phyloP scores from a whole-genome alignment of 2,113 vertebrate genomes.

The Corythornis vintsioides region DNA sequence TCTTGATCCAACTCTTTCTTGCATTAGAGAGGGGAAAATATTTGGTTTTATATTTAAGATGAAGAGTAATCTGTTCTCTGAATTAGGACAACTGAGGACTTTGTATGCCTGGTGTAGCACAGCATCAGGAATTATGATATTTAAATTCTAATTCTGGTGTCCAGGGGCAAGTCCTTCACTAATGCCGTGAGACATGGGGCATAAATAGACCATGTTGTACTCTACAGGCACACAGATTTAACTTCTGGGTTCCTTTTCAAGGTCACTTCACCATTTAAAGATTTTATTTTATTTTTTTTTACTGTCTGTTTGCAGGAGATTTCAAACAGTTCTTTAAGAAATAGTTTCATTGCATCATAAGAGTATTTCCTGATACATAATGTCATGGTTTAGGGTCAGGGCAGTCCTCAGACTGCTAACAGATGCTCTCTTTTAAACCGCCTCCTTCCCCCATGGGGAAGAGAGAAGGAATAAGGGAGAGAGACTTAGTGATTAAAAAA shows the following conservation, averaged over 20 bases:
- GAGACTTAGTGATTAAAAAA: too few species aligned
- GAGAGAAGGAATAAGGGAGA: too few species aligned
- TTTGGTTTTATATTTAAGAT: neutral
- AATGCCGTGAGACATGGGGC: neutral
- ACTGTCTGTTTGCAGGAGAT: neutral
- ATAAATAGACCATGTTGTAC: neutral
- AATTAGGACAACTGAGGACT: neutral
- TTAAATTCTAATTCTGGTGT: neutral
- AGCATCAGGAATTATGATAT: neutral
- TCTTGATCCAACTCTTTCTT: neutral
- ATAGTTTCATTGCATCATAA: neutral
- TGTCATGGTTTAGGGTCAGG: too few species aligned
- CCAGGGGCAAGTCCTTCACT: neutral
- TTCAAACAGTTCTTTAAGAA: neutral
- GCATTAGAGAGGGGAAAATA: neutral
- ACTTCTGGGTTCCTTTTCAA: neutral
- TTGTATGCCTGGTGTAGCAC: neutral
- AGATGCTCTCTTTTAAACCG: too few species aligned
- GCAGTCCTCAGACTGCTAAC: too few species aligned
- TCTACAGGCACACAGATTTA: neutral
- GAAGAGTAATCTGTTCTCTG: neutral
- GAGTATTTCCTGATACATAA: neutral
- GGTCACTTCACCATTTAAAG: neutral
- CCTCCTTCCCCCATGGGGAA: too few species aligned
- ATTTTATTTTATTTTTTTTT: neutral